Evolutionary conservation across 2,797 vertebrate species (phyloP).

Genomic region (Lutjanus argentimaculatus): DNA sequence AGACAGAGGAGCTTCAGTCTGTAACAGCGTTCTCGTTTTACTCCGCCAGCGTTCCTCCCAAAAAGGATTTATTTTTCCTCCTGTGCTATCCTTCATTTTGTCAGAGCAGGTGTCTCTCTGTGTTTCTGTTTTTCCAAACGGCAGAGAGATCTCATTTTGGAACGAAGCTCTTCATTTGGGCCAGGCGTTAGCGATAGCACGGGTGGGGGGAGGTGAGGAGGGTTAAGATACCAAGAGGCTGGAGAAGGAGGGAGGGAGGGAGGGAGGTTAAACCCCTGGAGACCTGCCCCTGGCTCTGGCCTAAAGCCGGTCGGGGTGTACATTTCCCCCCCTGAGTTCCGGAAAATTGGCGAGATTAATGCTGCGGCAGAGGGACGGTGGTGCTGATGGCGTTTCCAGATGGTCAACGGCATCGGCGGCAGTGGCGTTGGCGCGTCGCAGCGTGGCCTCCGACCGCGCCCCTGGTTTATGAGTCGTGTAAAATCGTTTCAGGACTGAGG

Average conservation of each 20-base stretch:
- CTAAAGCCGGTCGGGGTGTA: slow-evolving; percentile 80
- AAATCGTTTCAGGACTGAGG: slow-evolving; percentile 79
- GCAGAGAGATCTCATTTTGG: slow-evolving; percentile 49
- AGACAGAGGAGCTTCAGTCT: slow-evolving; percentile 63
- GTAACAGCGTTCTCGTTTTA: slow-evolving; percentile 71
- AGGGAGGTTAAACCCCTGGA: slow-evolving; percentile 58
- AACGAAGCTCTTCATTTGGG: slow-evolving; percentile 47
- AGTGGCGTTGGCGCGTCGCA: slow-evolving; percentile 63
- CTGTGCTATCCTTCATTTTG: slow-evolving; percentile 55
- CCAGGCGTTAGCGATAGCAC: background rate
- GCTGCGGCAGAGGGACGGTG: slow-evolving; percentile 78
- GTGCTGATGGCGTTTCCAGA: slow-evolving; percentile 87
- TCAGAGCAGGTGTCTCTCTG: slow-evolving; percentile 67
- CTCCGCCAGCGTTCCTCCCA: slow-evolving; percentile 22
- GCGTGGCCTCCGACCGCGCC: slow-evolving; percentile 56
- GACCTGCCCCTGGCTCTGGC: slow-evolving; percentile 66
- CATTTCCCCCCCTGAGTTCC: slow-evolving; percentile 80
- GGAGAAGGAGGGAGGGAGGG: slow-evolving; percentile 19
- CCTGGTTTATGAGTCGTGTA: slow-evolving; percentile 83
- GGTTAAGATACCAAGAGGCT: slow-evolving; percentile 4
- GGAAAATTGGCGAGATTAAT: slow-evolving; percentile 87
- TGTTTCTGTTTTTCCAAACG: slow-evolving; percentile 7
- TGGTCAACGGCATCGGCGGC: slow-evolving; percentile 51
- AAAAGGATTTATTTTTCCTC: slow-evolving; percentile 51
- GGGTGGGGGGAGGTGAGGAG: background rate